Base-by-base conservation (phyloP, 2,113 vertebrate genomes). In the Gymnogyps californianus region DNA sequence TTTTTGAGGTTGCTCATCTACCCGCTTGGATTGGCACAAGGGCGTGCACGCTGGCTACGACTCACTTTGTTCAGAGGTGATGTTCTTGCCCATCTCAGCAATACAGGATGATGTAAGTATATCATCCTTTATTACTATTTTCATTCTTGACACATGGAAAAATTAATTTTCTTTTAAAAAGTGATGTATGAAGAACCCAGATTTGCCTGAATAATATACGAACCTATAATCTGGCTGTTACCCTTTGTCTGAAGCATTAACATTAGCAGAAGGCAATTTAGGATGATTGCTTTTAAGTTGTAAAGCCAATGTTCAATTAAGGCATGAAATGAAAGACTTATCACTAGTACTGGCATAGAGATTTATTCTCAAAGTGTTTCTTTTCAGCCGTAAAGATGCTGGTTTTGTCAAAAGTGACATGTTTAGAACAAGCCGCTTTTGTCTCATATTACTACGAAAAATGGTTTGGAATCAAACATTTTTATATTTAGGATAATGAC, bases 161-260 rank as follows among this genome's bases (percentile, higher is more conserved):
- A 97, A 95, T 96, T 94, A 96, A 95, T 96, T 96, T 95, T 85
- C 83, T 85, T 95, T 93, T 82, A 25, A 96, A 76, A 92, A 91
- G 81, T 82, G 94, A 94, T 85, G 74, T 91, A 89, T 82, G 83
- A 94, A 72, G 93, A 51, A 58, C 42, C n/a, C 46, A 82, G 93
- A 91, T 96, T 93, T 85, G 70, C 84, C 89, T 96, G 94, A 96
- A 96, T 96, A 96, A 97, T 97, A 96, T 74, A 92, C 3, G 55
- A 95, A 83, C 87, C 91, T 91, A 91, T 95, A 94, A 96, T 94
- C 89, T 96, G 81, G 62, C 95, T 94, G 92, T 57, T 96, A 83
- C 65, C 86, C 95, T 94, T 93, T 95, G 95, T 95, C 93, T 97
- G 93, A 96, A 93, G 94, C 93, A 95, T 96, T 96, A 96, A 93